phyloP scores from a whole-genome alignment of 2,113 vertebrate species.

The Hucho hucho region DNA sequence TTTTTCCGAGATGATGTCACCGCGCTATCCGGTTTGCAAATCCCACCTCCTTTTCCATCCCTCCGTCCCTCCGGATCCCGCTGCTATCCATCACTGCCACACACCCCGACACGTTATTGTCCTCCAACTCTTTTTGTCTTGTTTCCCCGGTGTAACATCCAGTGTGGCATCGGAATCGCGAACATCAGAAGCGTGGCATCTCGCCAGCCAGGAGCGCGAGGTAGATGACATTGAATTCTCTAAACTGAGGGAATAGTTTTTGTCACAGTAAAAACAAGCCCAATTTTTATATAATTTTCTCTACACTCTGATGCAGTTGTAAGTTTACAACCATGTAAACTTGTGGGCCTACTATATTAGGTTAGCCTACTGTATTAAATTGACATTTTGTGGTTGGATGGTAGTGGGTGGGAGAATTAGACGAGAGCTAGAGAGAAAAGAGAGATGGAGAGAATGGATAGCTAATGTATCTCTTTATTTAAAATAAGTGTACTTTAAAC shows the following conservation, averaged over 20 bases:
- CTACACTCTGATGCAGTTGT: too few species aligned
- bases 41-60: constrained; percentile 65
- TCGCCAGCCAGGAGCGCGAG: neutral
- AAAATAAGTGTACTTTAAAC: too few species aligned
- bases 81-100: neutral
- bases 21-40: constrained; percentile 67
- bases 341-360: too few species aligned
- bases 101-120: neutral
- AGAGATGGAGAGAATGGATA: too few species aligned
- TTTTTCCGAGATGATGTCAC: constrained; percentile 81
- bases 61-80: neutral
- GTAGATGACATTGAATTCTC: neutral
- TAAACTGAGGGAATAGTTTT: neutral
- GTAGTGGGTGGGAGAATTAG: too few species aligned
- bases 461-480: too few species aligned
- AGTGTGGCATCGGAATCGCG: neutral
- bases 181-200: too few species aligned
- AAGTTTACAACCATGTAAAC: too few species aligned
- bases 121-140: neutral
- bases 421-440: too few species aligned
- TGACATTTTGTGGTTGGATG: too few species aligned
- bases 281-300: too few species aligned
- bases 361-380: too few species aligned
- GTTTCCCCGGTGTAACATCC: neutral
- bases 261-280: neutral